Evolutionary conservation across 2,888 invertebrate genomes (phyloP), one percentile per base, ranked within the genome.

Genomic region (Danaus chrysippus): DNA sequence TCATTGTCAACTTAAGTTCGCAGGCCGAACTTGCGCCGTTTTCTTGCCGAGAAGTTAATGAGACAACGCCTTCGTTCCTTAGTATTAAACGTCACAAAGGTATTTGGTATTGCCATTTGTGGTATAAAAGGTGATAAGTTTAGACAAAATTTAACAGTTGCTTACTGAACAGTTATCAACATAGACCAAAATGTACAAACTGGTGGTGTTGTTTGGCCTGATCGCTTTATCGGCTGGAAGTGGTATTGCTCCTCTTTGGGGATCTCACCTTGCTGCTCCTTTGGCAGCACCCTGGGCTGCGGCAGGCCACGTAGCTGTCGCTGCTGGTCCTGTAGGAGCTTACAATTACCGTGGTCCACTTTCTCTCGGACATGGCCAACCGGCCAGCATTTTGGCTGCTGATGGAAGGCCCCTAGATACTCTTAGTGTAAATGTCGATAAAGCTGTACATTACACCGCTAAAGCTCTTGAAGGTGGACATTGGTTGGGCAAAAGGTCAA

Each of bases 141-240:
- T 70, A 68, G 74, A 76, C 76, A 77, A 73, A 76, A 76, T 70
- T 70, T 70, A 78, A 75, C 89, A 91, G 90, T 90, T 79, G 76
- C 76, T 78, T 75, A 77, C 70, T 76, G 78, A 74, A 77, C 73
- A 76, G 76, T 79, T 79, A 83, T 75, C 88, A 87, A 86, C 86
- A 87, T 88, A 91, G 89, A 89, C 86, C 88, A 91, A 84, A 86
- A 91, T 91, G 91, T 87, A 84, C 76, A 91, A 89, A 84, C 81
- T 91, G 92, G 92, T 93, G 91, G 93, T 93, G 86, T 93, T 94
- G 92, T 93, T 91, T 77, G 92, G 92, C 78, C 84, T 93, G 69
- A 76, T 93, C 75, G 92, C 93, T 76, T 75, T 93, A 68, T 93
- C 87, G 73, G 90, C 89, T 59, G 92, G 93, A 55, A 83, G 84